Conservation (phyloP, 2,888 invertebrate genomes). For the Scaptomyza tumidula region DNA sequence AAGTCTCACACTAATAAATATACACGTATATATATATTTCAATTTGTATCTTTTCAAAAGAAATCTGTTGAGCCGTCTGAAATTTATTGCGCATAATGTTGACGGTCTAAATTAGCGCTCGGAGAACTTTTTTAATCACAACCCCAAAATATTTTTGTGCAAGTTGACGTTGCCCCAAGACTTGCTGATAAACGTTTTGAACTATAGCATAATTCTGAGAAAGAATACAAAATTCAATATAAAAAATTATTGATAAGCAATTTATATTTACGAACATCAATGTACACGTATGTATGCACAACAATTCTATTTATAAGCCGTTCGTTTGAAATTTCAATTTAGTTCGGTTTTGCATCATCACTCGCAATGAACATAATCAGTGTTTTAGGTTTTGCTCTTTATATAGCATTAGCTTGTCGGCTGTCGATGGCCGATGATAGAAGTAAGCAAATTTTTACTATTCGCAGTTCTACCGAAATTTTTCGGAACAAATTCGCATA, state of each 20-base stretch:
- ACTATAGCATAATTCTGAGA: no score
- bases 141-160: no score
- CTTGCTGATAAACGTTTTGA: no score
- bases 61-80: not conserved
- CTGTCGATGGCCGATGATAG: not conserved
- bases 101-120: not conserved
- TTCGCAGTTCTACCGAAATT: no score
- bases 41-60: conserved; percentile 22
- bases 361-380: not conserved
- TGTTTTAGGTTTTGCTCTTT: not conserved
- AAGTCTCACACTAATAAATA: conserved; percentile 53
- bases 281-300: no score
- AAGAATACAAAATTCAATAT: no score
- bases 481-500: no score
- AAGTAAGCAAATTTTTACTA: not conserved
- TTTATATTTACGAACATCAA: no score
- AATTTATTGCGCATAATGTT: not conserved
- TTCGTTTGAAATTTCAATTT: not conserved
- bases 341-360: not conserved
- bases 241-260: no score
- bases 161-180: no score
- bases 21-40: not conserved
- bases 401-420: not conserved
- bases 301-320: no score
- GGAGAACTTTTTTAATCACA: no score